Base-by-base conservation (phyloP, 23 tunicate species). In the Halocynthia roretzi region DNA sequence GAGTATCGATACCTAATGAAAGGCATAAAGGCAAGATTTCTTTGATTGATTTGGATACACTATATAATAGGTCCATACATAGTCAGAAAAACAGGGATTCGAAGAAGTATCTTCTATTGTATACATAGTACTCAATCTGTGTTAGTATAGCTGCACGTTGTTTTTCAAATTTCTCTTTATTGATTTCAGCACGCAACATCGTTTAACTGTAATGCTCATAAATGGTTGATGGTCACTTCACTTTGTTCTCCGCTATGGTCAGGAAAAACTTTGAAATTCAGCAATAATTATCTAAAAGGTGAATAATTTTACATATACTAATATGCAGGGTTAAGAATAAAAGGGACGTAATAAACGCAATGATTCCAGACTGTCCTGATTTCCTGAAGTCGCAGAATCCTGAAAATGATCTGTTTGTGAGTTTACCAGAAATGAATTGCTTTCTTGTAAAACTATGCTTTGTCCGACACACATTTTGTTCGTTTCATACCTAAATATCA, bases 191-290 rank as follows among this genome's bases (percentile, higher is more conserved):
- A n/a, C 5, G 86, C 63, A 22, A 90, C 86, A 6, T 90, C 96
- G 5, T 90, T 84, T 67, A 75, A 69, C 51, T 85, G 80, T 71
- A 90, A 84, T 74, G 86, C 96, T 8, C 96, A 90, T 63, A 90
- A 90, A 64, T 62, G 80, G 80, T 54, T 84, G 89, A 80, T 84
- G 96, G 80, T 84, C 6, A 77, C 54, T 18, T 84, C 81, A 50
- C 83, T 77, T 64, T 90, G 86, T 75, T 80, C 91, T n/a, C 83
- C 86, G 8, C 60, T 90, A 7, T 90, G 96, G 96, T 90, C 70
- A 84, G 55, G 2, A 31, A n/a, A 31, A 31, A 31, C 44, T 31
- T 31, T 31, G 44, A 31, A 31, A 31, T 31, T 31, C 44, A 31
- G 44, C 44, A 31, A 31, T 31, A 31, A 31, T 31, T 31, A 31